Evolutionary conservation across 1,140 invertebrate genomes (phyloP), one percentile per base, ranked within the genome.

Genomic region (Dysdera silvatica): DNA sequence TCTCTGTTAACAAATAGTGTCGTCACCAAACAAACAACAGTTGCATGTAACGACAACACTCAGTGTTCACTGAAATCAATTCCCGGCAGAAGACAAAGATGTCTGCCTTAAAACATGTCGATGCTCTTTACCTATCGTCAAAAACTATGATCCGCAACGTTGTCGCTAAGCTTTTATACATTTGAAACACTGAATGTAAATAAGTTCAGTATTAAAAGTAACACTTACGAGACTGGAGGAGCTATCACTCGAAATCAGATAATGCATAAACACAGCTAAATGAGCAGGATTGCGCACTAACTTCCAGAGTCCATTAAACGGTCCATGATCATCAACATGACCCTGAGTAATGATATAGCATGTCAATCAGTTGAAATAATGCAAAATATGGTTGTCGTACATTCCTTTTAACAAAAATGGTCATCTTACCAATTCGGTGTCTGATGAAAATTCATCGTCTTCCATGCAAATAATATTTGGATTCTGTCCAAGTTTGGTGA

Each of bases 401-500:
- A n/a, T n/a, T n/a, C n/a, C n/a, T n/a, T n/a, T n/a, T n/a, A n/a
- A n/a, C n/a, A n/a, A n/a, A n/a, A n/a, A n/a, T n/a, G n/a, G n/a
- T n/a, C n/a, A n/a, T n/a, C n/a, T 80, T 73, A 86, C 85, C 69
- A 83, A 80, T 79, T 89, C 87, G 71, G 87, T 83, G 75, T 90
- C 88, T 41, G 87, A 90, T 63, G 66, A 68, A 47, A 89, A 86
- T 70, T 94, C 91, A 72, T 95, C 91, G 74, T 95, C 91, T 75
- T 96, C 92, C 88, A 94, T 94, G 24, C 88, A 90, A 70, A 94
- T 91, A 49, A 95, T 94, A 32, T 85, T 83, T 70, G 84, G 81
- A 70, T 89, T 63, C 76, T 75, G 69, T 73, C 71, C 68, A 73
- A 63, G 24, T 63, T 63, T 63, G 31, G 61, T 40, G 26, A 56